These are phyloP conservation scores for Arrhopalites spinosus DNA, from an alignment of 2,888 invertebrate genomes.

Conservation along the genomic window DNA sequence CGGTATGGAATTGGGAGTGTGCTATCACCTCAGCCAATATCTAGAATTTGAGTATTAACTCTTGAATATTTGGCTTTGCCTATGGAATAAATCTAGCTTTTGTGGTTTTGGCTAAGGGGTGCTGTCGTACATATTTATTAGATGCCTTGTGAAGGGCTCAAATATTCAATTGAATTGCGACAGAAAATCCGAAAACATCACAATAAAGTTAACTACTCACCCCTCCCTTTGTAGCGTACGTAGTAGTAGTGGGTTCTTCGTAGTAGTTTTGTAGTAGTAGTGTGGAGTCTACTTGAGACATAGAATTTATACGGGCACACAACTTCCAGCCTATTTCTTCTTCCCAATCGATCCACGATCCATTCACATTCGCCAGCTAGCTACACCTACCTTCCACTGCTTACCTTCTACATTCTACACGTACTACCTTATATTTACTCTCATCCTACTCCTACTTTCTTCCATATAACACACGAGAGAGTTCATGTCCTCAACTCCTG, in stretches of 20 bases:
- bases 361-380: constrained; percentile 10
- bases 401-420: not conserved
- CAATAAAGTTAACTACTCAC: constrained; percentile 3
- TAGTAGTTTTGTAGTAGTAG: not conserved
- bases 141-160: not conserved
- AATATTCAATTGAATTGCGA: constrained; percentile 21
- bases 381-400: constrained; percentile 3
- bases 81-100: not conserved
- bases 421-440: not conserved
- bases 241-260: not conserved
- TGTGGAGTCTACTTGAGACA: not conserved
- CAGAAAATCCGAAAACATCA: constrained; percentile 23
- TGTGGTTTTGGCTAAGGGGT: not conserved
- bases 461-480: not conserved
- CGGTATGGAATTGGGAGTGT: not conserved
- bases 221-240: not conserved
- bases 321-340: constrained; percentile 27
- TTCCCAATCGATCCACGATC: constrained; percentile 33
- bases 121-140: not conserved
- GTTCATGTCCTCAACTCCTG: not conserved
- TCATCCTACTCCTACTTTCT: not conserved
- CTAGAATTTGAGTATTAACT: too few species aligned
- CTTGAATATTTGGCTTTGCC: constrained; percentile 1
- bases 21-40: too few species aligned
- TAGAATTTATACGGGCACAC: not conserved